These are phyloP conservation scores for Anser brachyrhynchus DNA, from an alignment of 2,113 vertebrate species.

Conservation along the genomic window DNA sequence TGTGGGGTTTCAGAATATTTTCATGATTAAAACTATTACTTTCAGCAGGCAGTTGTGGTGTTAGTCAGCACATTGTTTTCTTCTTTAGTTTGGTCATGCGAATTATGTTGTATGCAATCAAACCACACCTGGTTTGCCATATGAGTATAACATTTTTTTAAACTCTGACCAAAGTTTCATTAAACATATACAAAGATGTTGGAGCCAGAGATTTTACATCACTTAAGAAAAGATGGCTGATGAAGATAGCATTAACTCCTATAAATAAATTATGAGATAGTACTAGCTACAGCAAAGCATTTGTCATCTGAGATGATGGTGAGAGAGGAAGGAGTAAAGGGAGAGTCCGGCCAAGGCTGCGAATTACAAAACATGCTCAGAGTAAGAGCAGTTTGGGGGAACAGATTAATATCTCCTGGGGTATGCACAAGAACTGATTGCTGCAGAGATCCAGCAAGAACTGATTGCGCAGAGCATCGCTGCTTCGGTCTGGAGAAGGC, in stretches of 20 bases:
- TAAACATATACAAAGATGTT: not conserved
- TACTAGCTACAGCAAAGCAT: slow-evolving; percentile 30
- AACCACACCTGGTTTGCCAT: not conserved
- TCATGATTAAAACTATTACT: not conserved
- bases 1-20: not conserved
- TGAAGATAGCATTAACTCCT: slow-evolving; percentile 1
- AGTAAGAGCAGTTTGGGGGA: slow-evolving; percentile 45
- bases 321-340: slow-evolving; percentile 50
- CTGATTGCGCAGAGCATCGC: not conserved
- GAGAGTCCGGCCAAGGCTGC: not conserved
- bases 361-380: slow-evolving; percentile 37
- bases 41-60: fast-evolving
- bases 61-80: not conserved
- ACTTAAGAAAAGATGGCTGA: slow-evolving; percentile 11
- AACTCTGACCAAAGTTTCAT: not conserved
- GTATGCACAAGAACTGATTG: not conserved
- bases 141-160: not conserved
- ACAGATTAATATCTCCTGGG: slow-evolving; percentile 33
- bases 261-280: slow-evolving; percentile 5
- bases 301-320: not conserved
- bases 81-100: not conserved
- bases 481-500: not conserved
- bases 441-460: not conserved
- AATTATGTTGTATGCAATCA: not conserved
- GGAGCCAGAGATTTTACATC: slow-evolving; percentile 23